phyloP scores from a whole-genome alignment of 2,888 invertebrate genomes.

The Lordiphosa fenestrarum region DNA sequence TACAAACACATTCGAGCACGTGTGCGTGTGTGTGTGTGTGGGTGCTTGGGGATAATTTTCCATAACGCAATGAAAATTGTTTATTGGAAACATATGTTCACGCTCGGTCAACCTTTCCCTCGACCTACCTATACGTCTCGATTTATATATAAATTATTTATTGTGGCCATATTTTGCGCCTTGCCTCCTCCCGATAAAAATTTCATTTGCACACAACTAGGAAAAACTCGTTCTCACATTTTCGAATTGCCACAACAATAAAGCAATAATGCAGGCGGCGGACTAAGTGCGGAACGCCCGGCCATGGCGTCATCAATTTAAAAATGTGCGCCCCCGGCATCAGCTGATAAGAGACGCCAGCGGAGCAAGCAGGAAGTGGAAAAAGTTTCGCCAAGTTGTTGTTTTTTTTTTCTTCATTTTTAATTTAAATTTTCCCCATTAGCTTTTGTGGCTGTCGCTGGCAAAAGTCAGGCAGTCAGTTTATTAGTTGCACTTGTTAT shows the following conservation, averaged over 20 bases:
- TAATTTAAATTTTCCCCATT: conserved; percentile 36
- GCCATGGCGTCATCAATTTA: conserved; percentile 65
- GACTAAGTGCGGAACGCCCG: conserved; percentile 14
- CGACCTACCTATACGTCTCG: conserved; percentile 19
- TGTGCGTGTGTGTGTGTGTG: conserved; percentile 11
- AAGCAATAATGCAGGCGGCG: conserved; percentile 30
- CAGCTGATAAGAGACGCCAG: conserved; percentile 32
- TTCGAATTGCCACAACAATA: conserved; percentile 37
- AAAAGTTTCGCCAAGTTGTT: conserved; percentile 1
- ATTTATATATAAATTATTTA: conserved; percentile 39
- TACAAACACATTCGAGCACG: conserved; percentile 30
- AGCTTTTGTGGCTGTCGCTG: conserved; percentile 28
- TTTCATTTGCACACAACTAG: conserved; percentile 57
- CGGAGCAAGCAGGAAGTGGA: conserved; percentile 14
- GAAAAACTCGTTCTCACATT: conserved; percentile 57
- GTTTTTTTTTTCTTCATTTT: too few species aligned
- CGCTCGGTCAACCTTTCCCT: conserved; percentile 28
- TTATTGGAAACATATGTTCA: conserved; percentile 64
- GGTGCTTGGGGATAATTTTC: conserved; percentile 41
- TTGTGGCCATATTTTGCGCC: conserved; percentile 42
- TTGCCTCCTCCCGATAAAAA: conserved; percentile 45
- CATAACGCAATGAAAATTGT: conserved; percentile 51
- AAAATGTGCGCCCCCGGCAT: conserved; percentile 35
- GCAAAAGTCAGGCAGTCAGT: conserved; percentile 21
- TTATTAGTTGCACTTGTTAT: conserved; percentile 45